These are phyloP conservation scores for Limosa lapponica DNA, from an alignment of 2,797 vertebrate species.

Conservation along the genomic window DNA sequence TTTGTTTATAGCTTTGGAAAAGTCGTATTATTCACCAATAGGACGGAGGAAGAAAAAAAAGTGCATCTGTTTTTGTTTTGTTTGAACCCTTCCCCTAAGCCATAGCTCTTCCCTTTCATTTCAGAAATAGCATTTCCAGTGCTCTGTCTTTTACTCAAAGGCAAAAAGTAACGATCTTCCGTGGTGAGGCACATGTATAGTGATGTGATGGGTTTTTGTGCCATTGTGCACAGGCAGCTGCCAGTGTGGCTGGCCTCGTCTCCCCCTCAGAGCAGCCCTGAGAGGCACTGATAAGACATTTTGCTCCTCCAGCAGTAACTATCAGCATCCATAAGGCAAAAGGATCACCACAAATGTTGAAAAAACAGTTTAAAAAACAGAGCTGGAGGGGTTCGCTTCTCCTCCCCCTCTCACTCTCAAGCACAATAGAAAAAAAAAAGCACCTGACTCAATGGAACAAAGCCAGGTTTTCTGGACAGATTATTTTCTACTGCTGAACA, in stretches of 20 bases:
- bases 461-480: background rate
- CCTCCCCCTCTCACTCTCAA: background rate
- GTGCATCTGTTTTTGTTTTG: background rate
- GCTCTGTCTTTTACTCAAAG: background rate
- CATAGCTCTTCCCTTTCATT: background rate
- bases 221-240: background rate
- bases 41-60: background rate
- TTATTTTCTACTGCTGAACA: conserved; percentile 11
- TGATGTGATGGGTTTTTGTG: background rate
- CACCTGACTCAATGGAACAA: background rate
- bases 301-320: background rate
- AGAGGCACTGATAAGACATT: background rate
- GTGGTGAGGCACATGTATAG: rapidly evolving
- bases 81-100: background rate
- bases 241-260: rapidly evolving
- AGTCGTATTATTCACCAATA: background rate
- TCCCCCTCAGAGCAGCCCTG: background rate
- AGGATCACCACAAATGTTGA: background rate
- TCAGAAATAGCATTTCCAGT: background rate
- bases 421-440: background rate
- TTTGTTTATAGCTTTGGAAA: background rate
- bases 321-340: background rate
- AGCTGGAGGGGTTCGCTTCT: background rate
- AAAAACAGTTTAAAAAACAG: background rate
- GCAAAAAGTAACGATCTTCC: background rate